These are phyloP conservation scores for Augiades crinisus DNA, from an alignment of 2,888 invertebrate genomes.

Conservation along the genomic window DNA sequence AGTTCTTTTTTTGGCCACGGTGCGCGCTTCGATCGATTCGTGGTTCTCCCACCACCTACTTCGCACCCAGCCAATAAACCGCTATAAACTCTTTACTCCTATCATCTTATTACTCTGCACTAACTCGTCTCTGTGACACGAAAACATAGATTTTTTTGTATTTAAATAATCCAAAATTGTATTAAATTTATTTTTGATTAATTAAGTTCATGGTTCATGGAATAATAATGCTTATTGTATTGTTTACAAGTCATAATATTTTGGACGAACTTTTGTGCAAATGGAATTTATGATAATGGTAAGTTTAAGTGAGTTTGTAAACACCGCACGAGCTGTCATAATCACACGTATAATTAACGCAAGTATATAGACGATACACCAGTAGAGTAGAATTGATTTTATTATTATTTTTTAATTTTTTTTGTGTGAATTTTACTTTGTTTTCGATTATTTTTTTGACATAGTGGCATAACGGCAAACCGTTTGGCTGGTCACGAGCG, in stretches of 20 bases:
- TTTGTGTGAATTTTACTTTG: constrained; percentile 33
- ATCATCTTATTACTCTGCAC: too few species aligned
- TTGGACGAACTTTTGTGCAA: not conserved
- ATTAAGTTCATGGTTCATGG: too few species aligned
- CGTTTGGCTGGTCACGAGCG: constrained; percentile 49
- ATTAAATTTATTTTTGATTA: too few species aligned
- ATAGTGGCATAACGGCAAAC: constrained; percentile 72
- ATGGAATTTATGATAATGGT: constrained; percentile 20
- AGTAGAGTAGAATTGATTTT: constrained; percentile 41
- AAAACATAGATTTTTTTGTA: too few species aligned
- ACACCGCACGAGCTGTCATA: constrained; percentile 21
- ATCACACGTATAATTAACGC: constrained; percentile 20
- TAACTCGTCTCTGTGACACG: too few species aligned
- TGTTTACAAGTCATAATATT: not conserved
- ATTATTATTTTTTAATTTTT: constrained; percentile 37
- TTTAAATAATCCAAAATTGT: too few species aligned
- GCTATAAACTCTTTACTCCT: too few species aligned
- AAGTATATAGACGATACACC: constrained; percentile 25
- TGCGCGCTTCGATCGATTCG: too few species aligned
- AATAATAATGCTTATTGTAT: too few species aligned
- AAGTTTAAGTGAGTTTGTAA: constrained; percentile 23
- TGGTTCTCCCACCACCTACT: too few species aligned
- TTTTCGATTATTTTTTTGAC: constrained; percentile 52
- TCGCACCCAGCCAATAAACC: too few species aligned
- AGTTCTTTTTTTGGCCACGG: constrained; percentile 85